A percentile compares a stretch with the other conserved stretches of the same genome.
phyloP scores from a whole-genome alignment of 2,888 invertebrate species.

The Drosophila austrosaltans region DNA sequence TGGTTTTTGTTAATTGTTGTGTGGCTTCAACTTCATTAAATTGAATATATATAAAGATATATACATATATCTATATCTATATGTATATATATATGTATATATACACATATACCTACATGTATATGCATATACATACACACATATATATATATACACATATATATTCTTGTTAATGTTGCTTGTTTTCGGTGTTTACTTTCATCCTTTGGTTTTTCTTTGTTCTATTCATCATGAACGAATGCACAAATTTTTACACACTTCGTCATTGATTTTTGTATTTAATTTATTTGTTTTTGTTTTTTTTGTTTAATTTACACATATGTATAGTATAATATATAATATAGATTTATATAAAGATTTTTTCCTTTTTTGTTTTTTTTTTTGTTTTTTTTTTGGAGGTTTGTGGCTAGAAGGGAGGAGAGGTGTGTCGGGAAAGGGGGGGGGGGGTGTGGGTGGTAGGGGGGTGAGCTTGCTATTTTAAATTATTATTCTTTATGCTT shows the following conservation, averaged over 20 bases:
- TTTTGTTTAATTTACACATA: slow-evolving; percentile 78
- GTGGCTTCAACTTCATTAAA: slow-evolving; percentile 66
- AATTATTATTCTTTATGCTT: slow-evolving; percentile 61
- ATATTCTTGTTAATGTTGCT: slow-evolving; percentile 69
- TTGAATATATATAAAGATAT: slow-evolving; percentile 73
- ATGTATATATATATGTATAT: slow-evolving; percentile 47
- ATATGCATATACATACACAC: slow-evolving; percentile 64
- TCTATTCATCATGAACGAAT: slow-evolving; percentile 70
- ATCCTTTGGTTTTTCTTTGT: slow-evolving; percentile 74
- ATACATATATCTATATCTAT: slow-evolving; percentile 47
- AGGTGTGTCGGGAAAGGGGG: too few species aligned
- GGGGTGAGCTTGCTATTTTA: slow-evolving; percentile 60
- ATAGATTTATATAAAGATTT: slow-evolving; percentile 71
- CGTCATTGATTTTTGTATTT: slow-evolving; percentile 72
- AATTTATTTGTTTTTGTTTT: slow-evolving; percentile 76
- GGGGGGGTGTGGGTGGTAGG: background rate
- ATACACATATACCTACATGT: slow-evolving; percentile 60
- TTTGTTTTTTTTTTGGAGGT: slow-evolving; percentile 34
- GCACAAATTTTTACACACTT: slow-evolving; percentile 78
- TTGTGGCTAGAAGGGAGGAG: background rate
- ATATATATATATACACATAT: slow-evolving; percentile 59
- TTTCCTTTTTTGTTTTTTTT: slow-evolving; percentile 18
- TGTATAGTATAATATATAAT: slow-evolving; percentile 67
- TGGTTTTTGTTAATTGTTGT: slow-evolving; percentile 72
- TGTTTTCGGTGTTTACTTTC: slow-evolving; percentile 81